Conservation (phyloP, 2,113 vertebrate species). For the Mesitornis unicolor region DNA sequence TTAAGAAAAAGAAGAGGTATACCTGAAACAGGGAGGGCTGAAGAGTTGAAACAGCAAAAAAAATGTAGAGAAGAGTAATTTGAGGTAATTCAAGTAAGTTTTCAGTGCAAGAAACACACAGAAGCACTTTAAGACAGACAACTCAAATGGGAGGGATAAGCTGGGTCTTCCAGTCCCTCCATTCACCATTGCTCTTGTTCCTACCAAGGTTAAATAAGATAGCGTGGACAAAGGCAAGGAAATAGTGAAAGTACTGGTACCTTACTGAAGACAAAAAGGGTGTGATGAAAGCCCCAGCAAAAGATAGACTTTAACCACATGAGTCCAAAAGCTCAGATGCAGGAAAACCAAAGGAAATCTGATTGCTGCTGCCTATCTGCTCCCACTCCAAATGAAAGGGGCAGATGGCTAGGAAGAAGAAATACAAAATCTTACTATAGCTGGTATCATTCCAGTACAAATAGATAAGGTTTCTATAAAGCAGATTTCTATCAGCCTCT, state of each 20-base stretch:
- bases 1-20: background rate
- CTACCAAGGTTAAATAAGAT: background rate
- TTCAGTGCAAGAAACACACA: background rate
- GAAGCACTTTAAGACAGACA: background rate
- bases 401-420: slow-evolving; percentile 15
- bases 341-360: background rate
- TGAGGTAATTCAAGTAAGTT: background rate
- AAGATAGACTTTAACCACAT: background rate
- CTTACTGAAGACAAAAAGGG: background rate
- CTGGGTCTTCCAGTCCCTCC: background rate
- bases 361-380: background rate
- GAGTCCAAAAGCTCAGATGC: background rate
- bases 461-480: background rate
- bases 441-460: background rate
- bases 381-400: background rate
- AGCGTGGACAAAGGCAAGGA: background rate
- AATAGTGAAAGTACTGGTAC: background rate
- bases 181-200: background rate
- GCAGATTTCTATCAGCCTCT: background rate
- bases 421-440: background rate
- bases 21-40: background rate
- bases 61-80: background rate
- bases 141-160: background rate
- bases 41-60: background rate
- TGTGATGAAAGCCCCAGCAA: background rate